phyloP scores from a whole-genome alignment of 2,888 invertebrate genomes.

The Uloborus plumipes region DNA sequence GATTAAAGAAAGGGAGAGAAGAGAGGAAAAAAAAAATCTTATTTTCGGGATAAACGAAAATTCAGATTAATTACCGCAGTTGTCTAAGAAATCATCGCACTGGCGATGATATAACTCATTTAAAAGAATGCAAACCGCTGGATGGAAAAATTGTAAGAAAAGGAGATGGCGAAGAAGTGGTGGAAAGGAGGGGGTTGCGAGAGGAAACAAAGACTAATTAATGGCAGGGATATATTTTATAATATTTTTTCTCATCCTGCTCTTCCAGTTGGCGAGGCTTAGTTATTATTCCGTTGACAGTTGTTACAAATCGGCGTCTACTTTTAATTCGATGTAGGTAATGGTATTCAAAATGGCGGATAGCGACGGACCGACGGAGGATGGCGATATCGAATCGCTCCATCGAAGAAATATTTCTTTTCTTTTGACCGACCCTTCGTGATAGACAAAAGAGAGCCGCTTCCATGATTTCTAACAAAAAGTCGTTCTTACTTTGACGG shows the following conservation, averaged over 20 bases:
- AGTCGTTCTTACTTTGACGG: too few relatives aligned
- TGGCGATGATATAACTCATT: constrained; percentile 63
- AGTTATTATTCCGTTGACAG: constrained; percentile 62
- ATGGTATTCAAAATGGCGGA: constrained; percentile 61
- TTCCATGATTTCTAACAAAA: too few relatives aligned
- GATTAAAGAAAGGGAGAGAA: constrained; percentile 52
- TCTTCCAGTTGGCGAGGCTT: constrained; percentile 56
- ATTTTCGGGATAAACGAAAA: constrained; percentile 65
- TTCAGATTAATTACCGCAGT: constrained; percentile 64
- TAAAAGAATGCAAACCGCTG: constrained; percentile 63
- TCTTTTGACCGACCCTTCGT: too few relatives aligned
- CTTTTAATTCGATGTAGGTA: constrained; percentile 62
- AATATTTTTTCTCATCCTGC: constrained; percentile 46
- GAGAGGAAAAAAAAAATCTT: constrained; percentile 43
- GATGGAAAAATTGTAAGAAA: constrained; percentile 55
- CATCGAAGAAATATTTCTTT: too few relatives aligned
- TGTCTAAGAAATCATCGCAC: constrained; percentile 64
- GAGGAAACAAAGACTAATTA: constrained; percentile 64
- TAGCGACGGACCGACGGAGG: too few relatives aligned
- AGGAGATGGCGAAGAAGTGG: constrained; percentile 38
- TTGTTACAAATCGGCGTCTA: constrained; percentile 62
- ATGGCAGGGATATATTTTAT: constrained; percentile 62
- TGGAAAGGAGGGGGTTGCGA: constrained; percentile 49
- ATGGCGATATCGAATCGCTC: too few relatives aligned
- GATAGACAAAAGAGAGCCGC: too few relatives aligned